These are phyloP conservation scores for Pseudonaja textilis DNA, from an alignment of 2,113 vertebrate species.

Conservation along the genomic window DNA sequence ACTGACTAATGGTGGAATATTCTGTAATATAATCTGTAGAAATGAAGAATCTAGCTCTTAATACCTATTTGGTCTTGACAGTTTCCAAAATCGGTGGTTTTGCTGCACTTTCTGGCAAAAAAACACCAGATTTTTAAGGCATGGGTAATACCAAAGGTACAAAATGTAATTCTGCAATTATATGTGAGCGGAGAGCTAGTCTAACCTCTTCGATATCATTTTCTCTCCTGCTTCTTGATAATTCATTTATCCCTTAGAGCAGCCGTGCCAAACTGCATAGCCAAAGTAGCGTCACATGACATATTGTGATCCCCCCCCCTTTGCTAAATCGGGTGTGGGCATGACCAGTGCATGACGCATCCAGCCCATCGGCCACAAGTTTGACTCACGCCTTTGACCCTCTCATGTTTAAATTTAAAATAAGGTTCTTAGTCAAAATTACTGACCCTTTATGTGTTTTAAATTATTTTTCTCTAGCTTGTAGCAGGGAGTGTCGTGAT, in stretches of 20 bases:
- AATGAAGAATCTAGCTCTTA: background rate
- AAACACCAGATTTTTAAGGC: background rate
- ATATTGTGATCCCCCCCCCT: too few relatives aligned
- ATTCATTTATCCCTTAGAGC: background rate
- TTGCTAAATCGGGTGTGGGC: too few relatives aligned
- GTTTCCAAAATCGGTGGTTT: background rate
- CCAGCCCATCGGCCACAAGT: too few relatives aligned
- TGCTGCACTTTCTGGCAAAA: background rate
- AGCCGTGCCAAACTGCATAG: too few relatives aligned
- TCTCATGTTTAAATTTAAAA: background rate
- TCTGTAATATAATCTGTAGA: background rate
- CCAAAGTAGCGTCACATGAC: too few relatives aligned
- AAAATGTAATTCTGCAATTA: background rate
- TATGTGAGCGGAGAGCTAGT: background rate
- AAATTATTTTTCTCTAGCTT: slow-evolving; percentile 76
- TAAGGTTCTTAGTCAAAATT: background rate
- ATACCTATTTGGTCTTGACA: background rate
- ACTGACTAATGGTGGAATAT: background rate
- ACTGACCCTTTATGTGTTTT: background rate
- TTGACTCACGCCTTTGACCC: background rate
- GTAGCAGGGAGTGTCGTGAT: slow-evolving; percentile 97
- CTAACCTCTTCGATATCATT: background rate
- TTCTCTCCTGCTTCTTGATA: background rate
- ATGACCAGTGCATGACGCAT: too few relatives aligned
- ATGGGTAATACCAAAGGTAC: background rate